Evolutionary conservation across 2,113 vertebrate genomes (phyloP).

Genomic region (Vicugna pacos): DNA sequence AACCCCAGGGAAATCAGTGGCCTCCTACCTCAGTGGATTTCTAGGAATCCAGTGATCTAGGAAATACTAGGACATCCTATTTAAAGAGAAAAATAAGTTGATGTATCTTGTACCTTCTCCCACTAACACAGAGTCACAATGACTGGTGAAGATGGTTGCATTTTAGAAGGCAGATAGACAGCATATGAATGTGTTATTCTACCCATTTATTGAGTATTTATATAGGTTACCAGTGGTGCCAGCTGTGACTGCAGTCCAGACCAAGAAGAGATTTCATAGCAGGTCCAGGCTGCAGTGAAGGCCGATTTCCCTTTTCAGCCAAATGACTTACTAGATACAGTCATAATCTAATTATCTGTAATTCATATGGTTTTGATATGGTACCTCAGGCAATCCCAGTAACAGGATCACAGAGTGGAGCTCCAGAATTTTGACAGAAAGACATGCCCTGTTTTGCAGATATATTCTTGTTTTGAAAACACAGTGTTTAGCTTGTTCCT

Average conservation of each 20-base stretch:
- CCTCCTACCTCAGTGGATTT: neutral
- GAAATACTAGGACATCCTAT: neutral
- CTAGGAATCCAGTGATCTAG: neutral
- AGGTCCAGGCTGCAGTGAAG: neutral
- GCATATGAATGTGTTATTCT: neutral
- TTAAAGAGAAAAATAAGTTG: constrained; percentile 1
- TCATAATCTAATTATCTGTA: neutral
- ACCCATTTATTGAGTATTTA: neutral
- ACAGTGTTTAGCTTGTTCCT: neutral
- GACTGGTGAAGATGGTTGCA: neutral
- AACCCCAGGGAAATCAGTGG: neutral
- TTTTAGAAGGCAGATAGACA: neutral
- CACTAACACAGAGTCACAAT: neutral
- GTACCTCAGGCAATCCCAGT: neutral
- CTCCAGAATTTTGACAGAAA: constrained; percentile 18
- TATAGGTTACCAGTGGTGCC: neutral
- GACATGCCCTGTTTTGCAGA: neutral
- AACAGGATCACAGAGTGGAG: neutral
- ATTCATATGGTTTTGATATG: neutral
- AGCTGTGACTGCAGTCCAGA: neutral
- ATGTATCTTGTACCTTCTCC: neutral
- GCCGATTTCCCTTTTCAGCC: neutral
- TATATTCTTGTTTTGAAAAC: constrained; percentile 9
- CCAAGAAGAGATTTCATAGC: neutral
- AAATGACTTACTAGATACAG: neutral